A percentile compares a stretch with the other conserved stretches of the same genome.
Conservation (phyloP, 2,888 invertebrate genomes). For the Griposia aprilina region DNA sequence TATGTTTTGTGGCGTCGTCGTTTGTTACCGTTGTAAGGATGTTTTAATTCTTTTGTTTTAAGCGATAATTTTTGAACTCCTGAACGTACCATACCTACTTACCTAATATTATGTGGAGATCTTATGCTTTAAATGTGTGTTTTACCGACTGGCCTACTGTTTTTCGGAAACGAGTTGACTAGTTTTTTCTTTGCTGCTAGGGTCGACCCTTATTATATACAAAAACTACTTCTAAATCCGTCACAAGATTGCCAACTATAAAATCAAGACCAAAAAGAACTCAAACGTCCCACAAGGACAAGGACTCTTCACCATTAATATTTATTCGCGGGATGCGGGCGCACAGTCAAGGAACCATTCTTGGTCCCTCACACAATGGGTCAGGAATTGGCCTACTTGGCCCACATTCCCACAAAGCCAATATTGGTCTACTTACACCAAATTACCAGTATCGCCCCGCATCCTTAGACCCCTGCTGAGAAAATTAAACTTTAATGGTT, state of each 20-base stretch:
- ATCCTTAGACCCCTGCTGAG: conserved; percentile 83
- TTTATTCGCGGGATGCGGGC: conserved; percentile 87
- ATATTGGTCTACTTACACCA: conserved; percentile 73
- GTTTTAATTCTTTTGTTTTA: no score
- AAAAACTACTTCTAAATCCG: neutral
- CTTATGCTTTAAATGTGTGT: no score
- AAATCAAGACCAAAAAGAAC: conserved; percentile 38
- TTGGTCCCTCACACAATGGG: conserved; percentile 84
- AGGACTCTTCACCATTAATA: conserved; percentile 76
- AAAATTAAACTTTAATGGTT: conserved; percentile 75
- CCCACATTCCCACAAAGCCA: conserved; percentile 69
- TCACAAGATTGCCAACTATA: conserved; percentile 26
- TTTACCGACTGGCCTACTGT: no score
- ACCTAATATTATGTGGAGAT: no score
- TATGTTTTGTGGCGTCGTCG: no score
- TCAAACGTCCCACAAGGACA: conserved; percentile 49
- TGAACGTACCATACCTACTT: no score
- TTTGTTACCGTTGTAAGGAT: no score
- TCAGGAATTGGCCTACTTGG: conserved; percentile 86
- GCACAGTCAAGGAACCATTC: conserved; percentile 84
- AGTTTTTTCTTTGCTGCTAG: no score
- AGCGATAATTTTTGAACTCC: no score
- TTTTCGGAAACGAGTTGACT: neutral
- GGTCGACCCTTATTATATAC: neutral
- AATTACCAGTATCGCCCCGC: conserved; percentile 89